Conservation (phyloP, 2,888 invertebrate genomes). For the Latheticus oryzae region DNA sequence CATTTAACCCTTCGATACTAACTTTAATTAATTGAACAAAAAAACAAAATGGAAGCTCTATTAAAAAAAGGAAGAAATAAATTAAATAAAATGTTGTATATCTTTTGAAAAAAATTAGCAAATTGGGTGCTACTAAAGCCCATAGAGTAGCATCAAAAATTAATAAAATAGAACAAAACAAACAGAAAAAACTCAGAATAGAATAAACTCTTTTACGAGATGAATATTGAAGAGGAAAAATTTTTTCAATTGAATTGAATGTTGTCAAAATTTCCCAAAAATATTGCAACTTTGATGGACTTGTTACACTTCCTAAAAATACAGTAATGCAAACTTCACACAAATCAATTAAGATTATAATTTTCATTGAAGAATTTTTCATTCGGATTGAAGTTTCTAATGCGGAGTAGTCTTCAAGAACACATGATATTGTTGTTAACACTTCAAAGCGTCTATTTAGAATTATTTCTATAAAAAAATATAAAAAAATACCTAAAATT, state of each 20-base stretch:
- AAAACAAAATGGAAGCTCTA: slow-evolving; percentile 10
- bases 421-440: too few species aligned
- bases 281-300: slow-evolving; percentile 18
- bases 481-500: slow-evolving; percentile 9
- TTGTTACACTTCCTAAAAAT: slow-evolving; percentile 11
- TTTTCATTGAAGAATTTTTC: slow-evolving; percentile 12
- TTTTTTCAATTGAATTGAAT: slow-evolving; percentile 10
- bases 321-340: slow-evolving; percentile 23
- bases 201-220: background rate
- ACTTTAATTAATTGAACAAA: slow-evolving; percentile 1
- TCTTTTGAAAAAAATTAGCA: slow-evolving; percentile 11
- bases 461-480: background rate
- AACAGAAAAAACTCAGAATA: background rate
- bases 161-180: background rate
- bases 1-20: slow-evolving; percentile 8
- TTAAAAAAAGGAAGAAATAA: slow-evolving; percentile 11
- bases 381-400: slow-evolving; percentile 23
- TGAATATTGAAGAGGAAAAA: background rate
- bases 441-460: slow-evolving; percentile 6
- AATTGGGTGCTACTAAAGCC: background rate
- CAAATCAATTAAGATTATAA: slow-evolving; percentile 19
- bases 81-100: background rate
- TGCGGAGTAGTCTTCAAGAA: too few species aligned
- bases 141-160: slow-evolving; percentile 2
- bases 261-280: slow-evolving; percentile 15